These are phyloP conservation scores for Alviniconcha marisindica DNA, from an alignment of 1,140 invertebrate genomes.

Conservation along the genomic window DNA sequence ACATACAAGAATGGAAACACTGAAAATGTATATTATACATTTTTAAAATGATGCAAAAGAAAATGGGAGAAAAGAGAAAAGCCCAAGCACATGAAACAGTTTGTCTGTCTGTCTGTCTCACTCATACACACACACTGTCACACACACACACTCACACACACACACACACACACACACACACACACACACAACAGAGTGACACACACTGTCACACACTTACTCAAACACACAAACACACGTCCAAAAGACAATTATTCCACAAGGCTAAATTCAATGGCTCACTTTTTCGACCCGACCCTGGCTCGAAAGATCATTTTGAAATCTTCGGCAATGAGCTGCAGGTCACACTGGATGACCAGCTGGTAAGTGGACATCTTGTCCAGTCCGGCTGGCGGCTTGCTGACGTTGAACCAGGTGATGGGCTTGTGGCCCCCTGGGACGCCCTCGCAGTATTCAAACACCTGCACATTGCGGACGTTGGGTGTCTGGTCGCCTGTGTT, in stretches of 20 bases:
- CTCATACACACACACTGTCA: no score
- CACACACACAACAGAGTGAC: background rate
- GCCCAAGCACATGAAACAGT: no score
- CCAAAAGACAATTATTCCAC: no score
- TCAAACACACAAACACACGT: no score
- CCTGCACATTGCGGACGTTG: constrained; percentile 59
- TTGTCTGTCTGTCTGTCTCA: no score
- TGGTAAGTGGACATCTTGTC: constrained; percentile 71
- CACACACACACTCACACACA: no score
- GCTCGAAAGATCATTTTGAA: constrained; percentile 79
- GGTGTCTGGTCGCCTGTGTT: constrained; percentile 69
- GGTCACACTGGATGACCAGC: constrained; percentile 78
- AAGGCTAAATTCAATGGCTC: constrained; percentile 39
- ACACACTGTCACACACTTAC: background rate
- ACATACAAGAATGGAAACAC: no score
- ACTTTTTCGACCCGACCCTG: constrained; percentile 78
- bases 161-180: background rate
- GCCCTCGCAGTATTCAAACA: constrained; percentile 68
- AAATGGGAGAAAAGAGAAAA: no score
- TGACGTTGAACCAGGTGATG: constrained; percentile 64
- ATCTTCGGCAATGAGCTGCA: constrained; percentile 78
- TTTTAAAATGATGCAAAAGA: no score
- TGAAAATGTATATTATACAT: no score
- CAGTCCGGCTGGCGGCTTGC: constrained; percentile 65
- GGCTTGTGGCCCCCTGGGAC: constrained; percentile 63